Evolutionary conservation across 2,113 vertebrate species (phyloP).

Genomic region (Zeus faber): DNA sequence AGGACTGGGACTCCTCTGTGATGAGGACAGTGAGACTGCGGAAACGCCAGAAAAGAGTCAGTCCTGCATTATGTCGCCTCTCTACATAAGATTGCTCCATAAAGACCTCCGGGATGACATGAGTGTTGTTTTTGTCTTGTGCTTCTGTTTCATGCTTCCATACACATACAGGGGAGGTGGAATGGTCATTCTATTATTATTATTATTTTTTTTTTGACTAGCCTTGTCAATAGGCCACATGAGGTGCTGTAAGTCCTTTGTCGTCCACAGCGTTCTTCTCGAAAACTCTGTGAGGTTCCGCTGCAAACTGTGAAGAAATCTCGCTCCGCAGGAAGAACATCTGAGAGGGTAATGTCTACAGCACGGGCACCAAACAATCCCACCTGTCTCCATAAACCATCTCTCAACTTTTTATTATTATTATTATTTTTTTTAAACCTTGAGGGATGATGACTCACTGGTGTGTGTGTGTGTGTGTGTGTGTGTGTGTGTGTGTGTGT

Average conservation of each 20-base stretch:
- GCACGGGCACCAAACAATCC: constrained; percentile 6
- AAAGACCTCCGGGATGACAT: not conserved
- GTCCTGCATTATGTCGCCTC: constrained; percentile 20
- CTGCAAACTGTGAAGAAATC: constrained; percentile 81
- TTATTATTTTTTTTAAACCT: too few relatives aligned
- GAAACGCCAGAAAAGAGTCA: constrained; percentile 88
- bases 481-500: too few relatives aligned
- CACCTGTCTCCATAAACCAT: not conserved
- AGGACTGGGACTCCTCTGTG: constrained; percentile 91
- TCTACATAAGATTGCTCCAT: not conserved
- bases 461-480: too few relatives aligned
- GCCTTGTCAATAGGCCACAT: too few relatives aligned
- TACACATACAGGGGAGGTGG: not conserved
- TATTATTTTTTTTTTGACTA: too few relatives aligned
- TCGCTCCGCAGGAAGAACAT: constrained; percentile 75
- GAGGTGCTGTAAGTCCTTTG: constrained; percentile 15
- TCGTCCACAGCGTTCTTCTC: constrained; percentile 81
- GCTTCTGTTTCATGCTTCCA: not conserved
- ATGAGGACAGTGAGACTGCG: constrained; percentile 83
- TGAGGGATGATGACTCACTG: too few relatives aligned
- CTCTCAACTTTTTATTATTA: too few relatives aligned
- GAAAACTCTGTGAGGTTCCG: constrained; percentile 81
- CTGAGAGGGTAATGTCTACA: constrained; percentile 77
- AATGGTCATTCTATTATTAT: too few relatives aligned
- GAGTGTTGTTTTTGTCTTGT: not conserved